These are phyloP conservation scores for Ahaetulla prasina DNA, from an alignment of 2,113 vertebrate genomes.

Conservation along the genomic window DNA sequence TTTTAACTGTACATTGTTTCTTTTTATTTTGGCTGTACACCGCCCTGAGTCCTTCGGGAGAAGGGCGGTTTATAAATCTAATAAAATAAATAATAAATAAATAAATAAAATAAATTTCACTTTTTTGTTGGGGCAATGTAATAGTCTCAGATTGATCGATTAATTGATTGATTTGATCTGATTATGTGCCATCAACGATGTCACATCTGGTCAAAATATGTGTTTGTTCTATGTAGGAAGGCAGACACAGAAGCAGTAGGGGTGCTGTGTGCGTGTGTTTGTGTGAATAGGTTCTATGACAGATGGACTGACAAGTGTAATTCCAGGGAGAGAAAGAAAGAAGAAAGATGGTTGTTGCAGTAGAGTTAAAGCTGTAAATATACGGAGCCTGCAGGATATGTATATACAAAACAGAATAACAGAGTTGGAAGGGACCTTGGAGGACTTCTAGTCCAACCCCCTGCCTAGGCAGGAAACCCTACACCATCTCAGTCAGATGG, in stretches of 20 bases:
- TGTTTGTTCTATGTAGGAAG: constrained; percentile 39
- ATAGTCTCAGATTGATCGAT: constrained; percentile 13
- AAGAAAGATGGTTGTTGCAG: constrained; percentile 5
- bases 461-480: too few relatives aligned
- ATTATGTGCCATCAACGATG: not conserved
- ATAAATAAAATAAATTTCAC: too few relatives aligned
- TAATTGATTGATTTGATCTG: not conserved
- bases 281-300: constrained; percentile 32
- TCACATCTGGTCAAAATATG: constrained; percentile 19
- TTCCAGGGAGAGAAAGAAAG: constrained; percentile 35
- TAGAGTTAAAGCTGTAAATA: constrained; percentile 40
- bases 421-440: too few relatives aligned
- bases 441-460: too few relatives aligned
- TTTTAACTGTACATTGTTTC: too few relatives aligned
- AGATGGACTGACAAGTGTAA: constrained; percentile 47
- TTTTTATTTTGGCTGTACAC: too few relatives aligned
- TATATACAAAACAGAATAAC: too few relatives aligned
- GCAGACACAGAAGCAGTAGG: not conserved
- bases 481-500: not conserved
- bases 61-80: too few relatives aligned
- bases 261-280: not conserved
- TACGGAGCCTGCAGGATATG: constrained; percentile 8
- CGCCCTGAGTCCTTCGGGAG: too few relatives aligned
- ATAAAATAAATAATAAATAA: too few relatives aligned
- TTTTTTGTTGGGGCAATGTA: constrained; percentile 26